Evolutionary conservation across 2,888 invertebrate species (phyloP).

Genomic region (Tetrapedia diversipes): DNA sequence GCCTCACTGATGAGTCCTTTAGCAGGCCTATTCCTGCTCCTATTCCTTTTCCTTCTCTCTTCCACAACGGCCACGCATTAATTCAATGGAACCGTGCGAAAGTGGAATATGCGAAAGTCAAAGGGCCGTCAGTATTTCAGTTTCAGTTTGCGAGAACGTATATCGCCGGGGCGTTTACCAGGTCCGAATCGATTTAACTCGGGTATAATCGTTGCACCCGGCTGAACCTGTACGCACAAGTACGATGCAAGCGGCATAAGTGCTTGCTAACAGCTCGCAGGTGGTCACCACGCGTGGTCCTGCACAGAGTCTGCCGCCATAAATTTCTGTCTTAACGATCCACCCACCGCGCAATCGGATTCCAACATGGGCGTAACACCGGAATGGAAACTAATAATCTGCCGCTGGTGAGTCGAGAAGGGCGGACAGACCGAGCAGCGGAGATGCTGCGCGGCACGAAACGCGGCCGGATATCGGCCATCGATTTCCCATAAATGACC

Average conservation of each 20-base stretch:
- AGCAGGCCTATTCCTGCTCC: too few species aligned
- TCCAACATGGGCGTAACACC: conserved; percentile 7
- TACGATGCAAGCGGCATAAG: not conserved
- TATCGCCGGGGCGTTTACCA: too few species aligned
- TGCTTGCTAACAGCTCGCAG: conserved; percentile 22
- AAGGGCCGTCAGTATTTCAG: not conserved
- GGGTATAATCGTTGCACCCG: not conserved
- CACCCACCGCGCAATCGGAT: conserved; percentile 30
- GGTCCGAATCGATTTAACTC: conserved; percentile 10
- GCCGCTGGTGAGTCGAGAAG: conserved; percentile 1
- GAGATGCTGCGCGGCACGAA: not conserved
- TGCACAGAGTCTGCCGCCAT: conserved; percentile 23
- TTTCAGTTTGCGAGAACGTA: conserved; percentile 8
- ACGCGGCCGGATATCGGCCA: conserved; percentile 2
- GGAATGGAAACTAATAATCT: conserved; percentile 54
- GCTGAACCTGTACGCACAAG: not conserved
- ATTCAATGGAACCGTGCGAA: too few species aligned
- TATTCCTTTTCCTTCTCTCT: too few species aligned
- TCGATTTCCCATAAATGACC: conserved; percentile 51
- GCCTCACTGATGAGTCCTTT: too few species aligned
- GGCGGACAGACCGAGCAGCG: not conserved
- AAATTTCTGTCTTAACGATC: conserved; percentile 48
- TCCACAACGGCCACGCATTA: too few species aligned
- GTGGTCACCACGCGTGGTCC: too few species aligned
- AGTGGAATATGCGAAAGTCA: too few species aligned